Conservation (phyloP, 2,113 vertebrate species). For the Tursiops truncatus region DNA sequence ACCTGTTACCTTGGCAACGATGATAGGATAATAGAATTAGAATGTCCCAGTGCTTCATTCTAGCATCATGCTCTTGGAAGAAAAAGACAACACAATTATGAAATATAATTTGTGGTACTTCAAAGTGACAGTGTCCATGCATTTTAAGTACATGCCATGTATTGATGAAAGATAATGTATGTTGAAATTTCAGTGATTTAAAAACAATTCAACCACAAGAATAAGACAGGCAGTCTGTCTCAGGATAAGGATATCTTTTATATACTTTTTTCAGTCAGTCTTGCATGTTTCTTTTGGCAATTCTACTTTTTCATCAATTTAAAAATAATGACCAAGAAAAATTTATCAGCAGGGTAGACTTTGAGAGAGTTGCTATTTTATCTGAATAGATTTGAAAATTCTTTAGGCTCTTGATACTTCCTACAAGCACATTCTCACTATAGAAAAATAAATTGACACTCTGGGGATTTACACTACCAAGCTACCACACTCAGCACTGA, state of each 20-base stretch:
- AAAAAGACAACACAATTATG: conserved; percentile 25
- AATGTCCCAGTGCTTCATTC: conserved; percentile 11
- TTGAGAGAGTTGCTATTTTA: neutral
- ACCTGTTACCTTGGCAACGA: conserved; percentile 61
- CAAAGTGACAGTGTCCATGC: neutral
- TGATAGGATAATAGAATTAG: conserved; percentile 69
- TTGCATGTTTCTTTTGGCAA: neutral
- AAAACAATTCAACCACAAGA: neutral
- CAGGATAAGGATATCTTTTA: neutral
- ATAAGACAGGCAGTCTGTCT: neutral
- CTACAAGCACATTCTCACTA: neutral
- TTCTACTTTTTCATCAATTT: conserved; percentile 32
- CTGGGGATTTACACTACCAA: neutral
- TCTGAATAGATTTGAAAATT: conserved; percentile 6
- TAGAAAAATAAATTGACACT: neutral
- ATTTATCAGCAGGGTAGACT: neutral
- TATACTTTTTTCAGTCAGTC: neutral
- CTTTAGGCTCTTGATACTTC: neutral
- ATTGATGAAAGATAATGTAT: neutral
- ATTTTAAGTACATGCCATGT: conserved; percentile 28
- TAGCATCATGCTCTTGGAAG: neutral
- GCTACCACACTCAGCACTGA: neutral
- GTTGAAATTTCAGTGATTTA: neutral
- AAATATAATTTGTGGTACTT: conserved; percentile 5
- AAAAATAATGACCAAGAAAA: conserved; percentile 12